Conservation (phyloP, 2,113 vertebrate genomes). For the Mugil cephalus region DNA sequence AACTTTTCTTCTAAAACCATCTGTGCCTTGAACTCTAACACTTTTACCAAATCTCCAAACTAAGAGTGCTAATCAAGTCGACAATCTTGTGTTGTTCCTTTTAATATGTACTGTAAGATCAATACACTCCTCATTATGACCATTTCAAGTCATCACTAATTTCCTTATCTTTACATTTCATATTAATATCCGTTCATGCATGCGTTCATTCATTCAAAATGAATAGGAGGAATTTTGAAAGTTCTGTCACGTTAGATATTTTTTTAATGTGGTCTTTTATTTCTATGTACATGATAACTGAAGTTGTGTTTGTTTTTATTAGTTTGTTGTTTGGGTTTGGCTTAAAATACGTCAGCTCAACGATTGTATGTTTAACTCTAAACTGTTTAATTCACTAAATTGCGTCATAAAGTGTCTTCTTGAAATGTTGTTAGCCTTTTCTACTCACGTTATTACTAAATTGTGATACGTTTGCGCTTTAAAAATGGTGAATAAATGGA, state of each 20-base stretch:
- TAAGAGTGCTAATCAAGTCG: slow-evolving; percentile 11
- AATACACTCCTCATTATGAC: slow-evolving; percentile 8
- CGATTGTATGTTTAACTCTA: slow-evolving; percentile 25
- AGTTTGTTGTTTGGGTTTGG: slow-evolving; percentile 13
- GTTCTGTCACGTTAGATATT: slow-evolving; percentile 13
- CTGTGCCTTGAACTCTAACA: slow-evolving; percentile 48
- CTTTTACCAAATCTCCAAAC: slow-evolving; percentile 15
- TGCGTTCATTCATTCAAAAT: no score
- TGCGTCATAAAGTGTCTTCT: no score
- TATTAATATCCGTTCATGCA: no score
- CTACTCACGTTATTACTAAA: neutral
- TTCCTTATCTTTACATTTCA: slow-evolving; percentile 41
- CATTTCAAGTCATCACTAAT: slow-evolving; percentile 38
- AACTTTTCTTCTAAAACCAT: slow-evolving; percentile 15
- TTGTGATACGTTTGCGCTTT: slow-evolving; percentile 55
- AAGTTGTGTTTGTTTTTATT: neutral
- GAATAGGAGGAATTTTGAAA: slow-evolving; percentile 32
- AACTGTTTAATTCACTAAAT: slow-evolving; percentile 23
- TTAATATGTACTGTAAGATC: slow-evolving; percentile 17
- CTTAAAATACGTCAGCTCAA: neutral
- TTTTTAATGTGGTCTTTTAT: slow-evolving; percentile 22
- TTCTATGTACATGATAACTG: slow-evolving; percentile 12
- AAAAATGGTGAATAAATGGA: slow-evolving; percentile 72
- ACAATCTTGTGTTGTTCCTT: slow-evolving; percentile 16
- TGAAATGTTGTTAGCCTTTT: slow-evolving; percentile 14